Evolutionary conservation across 1,140 invertebrate genomes (phyloP).

Genomic region (Pseudomyrmex dendroicus): DNA sequence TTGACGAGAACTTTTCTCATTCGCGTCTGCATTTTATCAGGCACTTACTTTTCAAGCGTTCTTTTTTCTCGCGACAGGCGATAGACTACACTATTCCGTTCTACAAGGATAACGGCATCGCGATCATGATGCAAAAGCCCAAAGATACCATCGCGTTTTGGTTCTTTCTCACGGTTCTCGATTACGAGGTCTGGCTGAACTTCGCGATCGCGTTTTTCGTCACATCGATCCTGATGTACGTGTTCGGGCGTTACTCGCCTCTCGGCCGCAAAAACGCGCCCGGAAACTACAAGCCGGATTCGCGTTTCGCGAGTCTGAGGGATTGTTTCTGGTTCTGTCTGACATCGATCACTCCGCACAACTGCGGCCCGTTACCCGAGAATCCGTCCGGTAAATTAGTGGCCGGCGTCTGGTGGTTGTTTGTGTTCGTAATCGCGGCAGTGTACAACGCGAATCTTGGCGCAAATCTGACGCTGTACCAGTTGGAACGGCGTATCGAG

Average conservation of each 20-base stretch:
- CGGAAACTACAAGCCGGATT: constrained; percentile 95
- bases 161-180: constrained; percentile 97
- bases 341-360: constrained; percentile 97
- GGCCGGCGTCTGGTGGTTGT: constrained; percentile 97
- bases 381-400: constrained; percentile 95
- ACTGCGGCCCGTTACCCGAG: constrained; percentile 96
- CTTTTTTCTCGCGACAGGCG: background rate
- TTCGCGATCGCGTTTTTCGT: constrained; percentile 96
- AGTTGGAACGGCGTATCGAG: constrained; percentile 94
- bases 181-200: constrained; percentile 96
- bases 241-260: constrained; percentile 97
- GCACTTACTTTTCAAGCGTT: too few species aligned
- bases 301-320: constrained; percentile 95
- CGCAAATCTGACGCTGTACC: constrained; percentile 95
- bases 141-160: constrained; percentile 93
- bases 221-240: constrained; percentile 95
- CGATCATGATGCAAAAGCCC: constrained; percentile 93
- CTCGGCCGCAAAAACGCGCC: constrained; percentile 97
- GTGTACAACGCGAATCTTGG: constrained; percentile 98
- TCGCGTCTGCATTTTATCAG: too few species aligned
- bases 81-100: constrained; percentile 96
- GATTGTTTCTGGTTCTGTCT: constrained; percentile 98
- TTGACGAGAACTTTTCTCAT: too few species aligned
- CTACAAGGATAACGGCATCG: constrained; percentile 95
- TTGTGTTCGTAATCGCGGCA: constrained; percentile 97